These are phyloP conservation scores for Lemur catta DNA, from an alignment of 2,797 vertebrate genomes.

Conservation along the genomic window DNA sequence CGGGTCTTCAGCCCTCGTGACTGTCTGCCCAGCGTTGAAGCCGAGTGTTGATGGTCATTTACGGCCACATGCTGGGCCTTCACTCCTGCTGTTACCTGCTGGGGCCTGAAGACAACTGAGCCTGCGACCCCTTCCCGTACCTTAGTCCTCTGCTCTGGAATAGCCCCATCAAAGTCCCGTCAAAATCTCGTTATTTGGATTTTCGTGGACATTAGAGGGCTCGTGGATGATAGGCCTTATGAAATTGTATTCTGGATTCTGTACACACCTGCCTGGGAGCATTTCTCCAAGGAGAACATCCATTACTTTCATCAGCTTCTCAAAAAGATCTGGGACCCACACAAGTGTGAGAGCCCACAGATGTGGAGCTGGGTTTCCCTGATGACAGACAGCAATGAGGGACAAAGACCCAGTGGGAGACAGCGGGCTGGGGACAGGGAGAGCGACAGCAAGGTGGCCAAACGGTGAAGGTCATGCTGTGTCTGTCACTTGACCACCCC, in stretches of 20 bases:
- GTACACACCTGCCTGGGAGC: accelerated
- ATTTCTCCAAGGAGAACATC: background rate
- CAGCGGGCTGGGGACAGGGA: accelerated
- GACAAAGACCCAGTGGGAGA: background rate
- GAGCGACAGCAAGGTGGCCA: background rate
- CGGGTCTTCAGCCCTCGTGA: accelerated
- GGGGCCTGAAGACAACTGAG: background rate
- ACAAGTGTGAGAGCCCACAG: background rate
- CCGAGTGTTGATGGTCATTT: accelerated
- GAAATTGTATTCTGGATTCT: background rate
- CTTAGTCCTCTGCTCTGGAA: background rate
- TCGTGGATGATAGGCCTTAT: background rate
- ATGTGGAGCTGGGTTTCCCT: background rate
- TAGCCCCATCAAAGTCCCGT: background rate
- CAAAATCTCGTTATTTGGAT: background rate
- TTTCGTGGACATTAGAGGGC: background rate
- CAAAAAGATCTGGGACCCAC: background rate
- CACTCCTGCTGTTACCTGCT: background rate
- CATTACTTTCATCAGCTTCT: background rate
- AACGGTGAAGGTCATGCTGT: accelerated
- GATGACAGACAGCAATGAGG: background rate
- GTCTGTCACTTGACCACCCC: too few species aligned
- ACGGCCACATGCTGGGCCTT: accelerated
- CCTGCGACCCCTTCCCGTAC: background rate
- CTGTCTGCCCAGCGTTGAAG: accelerated